Percentiles rank a stretch among this genome's conserved stretches.
Conservation (phyloP, 30 jellyfish, hydroid and myxozoan genomes). For the Phacellophora camtschatica region DNA sequence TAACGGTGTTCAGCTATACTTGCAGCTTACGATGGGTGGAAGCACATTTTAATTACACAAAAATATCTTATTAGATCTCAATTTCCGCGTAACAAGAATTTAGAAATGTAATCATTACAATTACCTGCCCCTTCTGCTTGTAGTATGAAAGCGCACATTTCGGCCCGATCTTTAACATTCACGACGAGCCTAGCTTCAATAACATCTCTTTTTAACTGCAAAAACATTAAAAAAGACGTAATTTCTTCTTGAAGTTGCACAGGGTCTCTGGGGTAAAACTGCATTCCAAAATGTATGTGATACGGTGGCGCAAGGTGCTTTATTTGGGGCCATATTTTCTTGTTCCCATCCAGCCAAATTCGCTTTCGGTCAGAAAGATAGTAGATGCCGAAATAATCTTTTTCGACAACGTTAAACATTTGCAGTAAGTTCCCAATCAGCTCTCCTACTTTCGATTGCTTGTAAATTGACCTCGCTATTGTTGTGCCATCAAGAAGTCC, state of each 20-base stretch:
- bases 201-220: constrained; percentile 82
- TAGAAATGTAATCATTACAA: background rate
- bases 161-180: constrained; percentile 75
- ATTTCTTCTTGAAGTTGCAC: constrained; percentile 80
- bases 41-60: no score
- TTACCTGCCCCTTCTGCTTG: constrained; percentile 94
- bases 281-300: constrained; percentile 81
- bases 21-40: no score
- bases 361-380: constrained; percentile 62
- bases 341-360: constrained; percentile 68
- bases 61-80: no score
- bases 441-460: constrained; percentile 68
- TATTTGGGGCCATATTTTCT: constrained; percentile 87
- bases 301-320: constrained; percentile 87
- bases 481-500: constrained; percentile 83
- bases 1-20: no score
- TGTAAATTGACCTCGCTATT: constrained; percentile 72
- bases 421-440: constrained; percentile 76
- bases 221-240: constrained; percentile 76
- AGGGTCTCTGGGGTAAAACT: constrained; percentile 82
- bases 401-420: constrained; percentile 83
- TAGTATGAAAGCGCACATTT: constrained; percentile 72
- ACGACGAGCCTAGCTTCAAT: constrained; percentile 66
- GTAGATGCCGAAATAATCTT: constrained; percentile 88
- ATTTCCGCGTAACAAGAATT: no score